These are phyloP conservation scores for Trogon melanurus DNA, from an alignment of 2,113 vertebrate species.

Conservation along the genomic window DNA sequence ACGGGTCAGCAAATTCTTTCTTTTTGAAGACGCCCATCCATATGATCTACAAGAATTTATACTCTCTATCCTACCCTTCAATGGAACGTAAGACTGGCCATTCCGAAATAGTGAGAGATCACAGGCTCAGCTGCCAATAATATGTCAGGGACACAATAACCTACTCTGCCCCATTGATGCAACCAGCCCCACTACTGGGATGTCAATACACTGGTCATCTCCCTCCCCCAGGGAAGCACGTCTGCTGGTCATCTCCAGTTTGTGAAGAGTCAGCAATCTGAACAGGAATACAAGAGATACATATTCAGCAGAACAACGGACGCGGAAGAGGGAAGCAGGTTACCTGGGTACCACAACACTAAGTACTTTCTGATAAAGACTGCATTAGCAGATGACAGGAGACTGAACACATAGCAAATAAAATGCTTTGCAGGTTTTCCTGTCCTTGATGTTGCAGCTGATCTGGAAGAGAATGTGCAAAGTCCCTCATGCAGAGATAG, in stretches of 20 bases:
- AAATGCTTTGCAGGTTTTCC: conserved; percentile 47
- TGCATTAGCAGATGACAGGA: conserved; percentile 69
- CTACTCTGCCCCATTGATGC: background rate
- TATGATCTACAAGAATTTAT: background rate
- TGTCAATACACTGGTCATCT: background rate
- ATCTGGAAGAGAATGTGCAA: conserved; percentile 62
- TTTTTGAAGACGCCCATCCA: background rate
- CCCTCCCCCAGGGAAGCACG: background rate
- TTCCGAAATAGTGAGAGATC: background rate
- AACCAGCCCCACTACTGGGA: background rate
- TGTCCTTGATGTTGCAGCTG: conserved; percentile 58
- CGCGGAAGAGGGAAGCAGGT: background rate
- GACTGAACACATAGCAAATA: conserved; percentile 43
- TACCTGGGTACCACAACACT: conserved; percentile 51
- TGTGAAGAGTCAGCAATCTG: background rate
- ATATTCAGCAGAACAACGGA: background rate
- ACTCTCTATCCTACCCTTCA: background rate
- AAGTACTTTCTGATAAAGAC: conserved; percentile 60
- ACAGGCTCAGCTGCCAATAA: background rate
- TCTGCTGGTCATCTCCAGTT: background rate
- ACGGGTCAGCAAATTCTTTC: background rate
- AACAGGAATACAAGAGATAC: background rate
- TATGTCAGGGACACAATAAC: background rate
- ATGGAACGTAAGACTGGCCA: fast-evolving
- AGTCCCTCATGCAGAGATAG: conserved; percentile 63